Evolutionary conservation across 2,888 invertebrate species (phyloP).

Genomic region (Trichogramma dendrolimi): DNA sequence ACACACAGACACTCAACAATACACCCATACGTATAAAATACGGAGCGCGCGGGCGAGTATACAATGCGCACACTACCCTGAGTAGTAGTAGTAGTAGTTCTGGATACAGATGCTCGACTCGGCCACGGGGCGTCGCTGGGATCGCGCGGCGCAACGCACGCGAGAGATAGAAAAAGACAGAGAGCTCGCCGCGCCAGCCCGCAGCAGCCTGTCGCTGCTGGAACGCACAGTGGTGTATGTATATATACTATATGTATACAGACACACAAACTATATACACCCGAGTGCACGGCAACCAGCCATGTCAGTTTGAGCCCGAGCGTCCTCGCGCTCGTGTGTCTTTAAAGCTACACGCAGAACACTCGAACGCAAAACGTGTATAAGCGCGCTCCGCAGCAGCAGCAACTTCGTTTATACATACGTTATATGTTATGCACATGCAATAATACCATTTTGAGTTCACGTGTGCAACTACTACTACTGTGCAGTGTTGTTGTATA

Average conservation of each 20-base stretch:
- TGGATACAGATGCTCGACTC: neutral
- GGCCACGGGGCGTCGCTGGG: conserved; percentile 9
- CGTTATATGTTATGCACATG: too few species aligned
- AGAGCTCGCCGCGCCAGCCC: neutral
- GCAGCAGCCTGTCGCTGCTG: neutral
- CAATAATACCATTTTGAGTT: too few species aligned
- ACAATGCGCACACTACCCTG: too few species aligned
- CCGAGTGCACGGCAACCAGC: too few species aligned
- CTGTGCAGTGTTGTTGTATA: too few species aligned
- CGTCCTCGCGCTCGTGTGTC: conserved; percentile 19
- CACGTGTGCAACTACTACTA: too few species aligned
- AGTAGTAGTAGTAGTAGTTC: neutral
- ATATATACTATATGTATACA: too few species aligned
- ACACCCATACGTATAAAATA: neutral
- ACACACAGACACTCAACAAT: neutral
- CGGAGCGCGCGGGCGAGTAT: neutral
- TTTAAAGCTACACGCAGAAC: neutral
- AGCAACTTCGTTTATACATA: too few species aligned
- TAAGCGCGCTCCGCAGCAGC: too few species aligned
- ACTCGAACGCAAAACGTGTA: neutral
- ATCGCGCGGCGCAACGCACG: conserved; percentile 1
- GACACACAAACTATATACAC: too few species aligned
- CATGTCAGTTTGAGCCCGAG: conserved; percentile 19
- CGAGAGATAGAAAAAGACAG: neutral
- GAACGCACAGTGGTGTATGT: too few species aligned